A percentile compares a stretch with the other conserved stretches of the same genome.
phyloP scores from a whole-genome alignment of 2,113 vertebrate genomes.

The Bothrops jararaca region DNA sequence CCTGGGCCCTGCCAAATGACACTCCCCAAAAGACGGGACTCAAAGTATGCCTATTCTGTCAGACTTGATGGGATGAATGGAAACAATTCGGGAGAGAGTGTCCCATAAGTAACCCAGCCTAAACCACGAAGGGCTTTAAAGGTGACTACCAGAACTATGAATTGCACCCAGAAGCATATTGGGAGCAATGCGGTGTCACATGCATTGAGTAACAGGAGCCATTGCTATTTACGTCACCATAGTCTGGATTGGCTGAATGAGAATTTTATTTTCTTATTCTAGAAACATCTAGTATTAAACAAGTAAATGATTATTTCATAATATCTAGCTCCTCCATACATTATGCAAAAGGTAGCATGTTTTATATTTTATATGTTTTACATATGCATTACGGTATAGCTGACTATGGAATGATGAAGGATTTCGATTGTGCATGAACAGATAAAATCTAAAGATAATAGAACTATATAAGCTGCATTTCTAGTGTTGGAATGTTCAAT shows the following conservation, averaged over 20 bases:
- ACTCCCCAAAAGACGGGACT: background rate
- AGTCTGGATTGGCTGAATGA: background rate
- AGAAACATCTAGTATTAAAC: background rate
- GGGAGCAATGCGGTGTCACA: background rate
- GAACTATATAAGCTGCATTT: background rate
- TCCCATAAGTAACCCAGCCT: background rate
- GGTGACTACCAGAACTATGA: background rate
- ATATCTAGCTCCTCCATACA: accelerated
- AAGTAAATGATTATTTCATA: background rate
- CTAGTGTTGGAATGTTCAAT: background rate
- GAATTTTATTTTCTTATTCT: background rate
- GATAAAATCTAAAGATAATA: background rate
- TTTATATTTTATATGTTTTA: too few relatives aligned
- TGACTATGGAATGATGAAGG: background rate
- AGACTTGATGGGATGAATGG: background rate
- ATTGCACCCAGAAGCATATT: background rate
- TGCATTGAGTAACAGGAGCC: background rate
- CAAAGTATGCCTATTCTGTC: background rate
- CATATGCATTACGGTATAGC: background rate
- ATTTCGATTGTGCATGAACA: background rate
- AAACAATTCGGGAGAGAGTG: background rate
- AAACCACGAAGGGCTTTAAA: background rate
- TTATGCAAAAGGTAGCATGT: conserved; percentile 4
- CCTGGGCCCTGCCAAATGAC: background rate
- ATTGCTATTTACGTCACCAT: background rate